Conservation (phyloP, 2,888 invertebrate genomes). For the Dugesia japonica region DNA sequence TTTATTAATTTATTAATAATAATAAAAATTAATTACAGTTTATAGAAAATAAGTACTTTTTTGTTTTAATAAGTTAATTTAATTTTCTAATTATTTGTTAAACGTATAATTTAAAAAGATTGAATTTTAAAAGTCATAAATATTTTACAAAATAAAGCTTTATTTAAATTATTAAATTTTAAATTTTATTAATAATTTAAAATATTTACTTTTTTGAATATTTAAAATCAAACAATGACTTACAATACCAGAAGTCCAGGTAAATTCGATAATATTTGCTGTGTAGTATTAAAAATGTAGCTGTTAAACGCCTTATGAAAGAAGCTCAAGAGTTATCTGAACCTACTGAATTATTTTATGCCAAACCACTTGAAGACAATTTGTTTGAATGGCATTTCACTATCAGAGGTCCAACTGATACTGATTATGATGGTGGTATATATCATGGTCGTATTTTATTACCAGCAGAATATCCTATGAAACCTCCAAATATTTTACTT, state of each 20-base stretch:
- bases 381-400: slow-evolving; percentile 95
- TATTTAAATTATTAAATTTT: no score
- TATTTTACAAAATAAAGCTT: no score
- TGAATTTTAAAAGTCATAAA: no score
- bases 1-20: no score
- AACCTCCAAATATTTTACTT: slow-evolving; percentile 80
- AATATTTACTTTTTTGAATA: no score
- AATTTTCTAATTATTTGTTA: neutral
- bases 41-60: no score
- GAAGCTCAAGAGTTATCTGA: slow-evolving; percentile 70
- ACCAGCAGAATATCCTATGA: slow-evolving; percentile 87
- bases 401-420: slow-evolving; percentile 68
- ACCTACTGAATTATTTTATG: slow-evolving; percentile 73
- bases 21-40: no score
- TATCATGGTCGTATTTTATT: slow-evolving; percentile 75
- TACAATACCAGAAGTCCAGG: neutral
- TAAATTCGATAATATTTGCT: no score
- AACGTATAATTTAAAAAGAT: neutral
- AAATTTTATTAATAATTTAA: no score
- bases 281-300: slow-evolving; percentile 49
- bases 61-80: neutral
- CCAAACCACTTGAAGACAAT: slow-evolving; percentile 77
- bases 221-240: no score
- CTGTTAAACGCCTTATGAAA: slow-evolving; percentile 77
- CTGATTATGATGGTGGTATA: slow-evolving; percentile 72